phyloP scores from a whole-genome alignment of 1,140 invertebrate species.

The Polypedilum pembai region DNA sequence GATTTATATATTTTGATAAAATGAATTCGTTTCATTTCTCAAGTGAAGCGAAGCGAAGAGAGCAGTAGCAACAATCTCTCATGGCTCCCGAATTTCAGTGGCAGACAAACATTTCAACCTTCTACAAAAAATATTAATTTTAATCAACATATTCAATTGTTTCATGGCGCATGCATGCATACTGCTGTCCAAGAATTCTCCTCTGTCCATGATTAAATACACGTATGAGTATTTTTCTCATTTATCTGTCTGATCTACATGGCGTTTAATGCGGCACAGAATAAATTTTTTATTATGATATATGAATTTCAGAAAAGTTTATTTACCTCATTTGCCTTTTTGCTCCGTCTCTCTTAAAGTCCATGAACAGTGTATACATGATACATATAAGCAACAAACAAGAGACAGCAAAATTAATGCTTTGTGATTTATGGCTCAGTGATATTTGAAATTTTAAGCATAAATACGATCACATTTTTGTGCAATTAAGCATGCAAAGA shows the following conservation, averaged over 20 bases:
- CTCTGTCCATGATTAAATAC: no score
- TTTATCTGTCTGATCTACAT: background rate
- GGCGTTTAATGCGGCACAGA: background rate
- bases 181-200: no score
- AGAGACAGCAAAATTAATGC: conserved; percentile 22
- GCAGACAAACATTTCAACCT: background rate
- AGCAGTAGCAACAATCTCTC: background rate
- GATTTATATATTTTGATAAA: background rate
- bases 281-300: background rate
- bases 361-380: background rate
- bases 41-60: background rate
- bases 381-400: background rate
- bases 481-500: background rate
- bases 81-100: conserved; percentile 5
- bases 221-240: no score
- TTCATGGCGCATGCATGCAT: no score
- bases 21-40: background rate
- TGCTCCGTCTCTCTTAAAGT: no score
- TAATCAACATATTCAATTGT: no score
- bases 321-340: background rate
- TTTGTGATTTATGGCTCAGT: conserved; percentile 21
- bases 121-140: no score
- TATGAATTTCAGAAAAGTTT: conserved; percentile 21
- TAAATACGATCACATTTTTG: background rate
- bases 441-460: conserved; percentile 3